Evolutionary conservation across 2,797 vertebrate genomes (phyloP).

Genomic region (Fundulus diaphanus): DNA sequence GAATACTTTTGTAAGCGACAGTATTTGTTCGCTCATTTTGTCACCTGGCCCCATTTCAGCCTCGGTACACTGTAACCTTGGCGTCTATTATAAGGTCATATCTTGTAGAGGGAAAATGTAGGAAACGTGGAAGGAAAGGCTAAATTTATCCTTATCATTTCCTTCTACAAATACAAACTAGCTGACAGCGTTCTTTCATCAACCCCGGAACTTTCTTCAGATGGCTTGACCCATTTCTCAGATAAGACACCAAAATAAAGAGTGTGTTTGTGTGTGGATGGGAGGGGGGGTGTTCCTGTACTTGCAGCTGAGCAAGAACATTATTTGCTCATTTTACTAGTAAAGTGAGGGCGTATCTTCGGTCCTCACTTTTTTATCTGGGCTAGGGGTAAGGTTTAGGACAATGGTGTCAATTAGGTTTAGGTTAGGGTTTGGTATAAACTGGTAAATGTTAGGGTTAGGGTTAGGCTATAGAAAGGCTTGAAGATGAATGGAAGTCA

Average conservation of each 20-base stretch:
- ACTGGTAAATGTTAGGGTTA: too few species aligned
- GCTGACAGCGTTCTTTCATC: slow-evolving; percentile 33
- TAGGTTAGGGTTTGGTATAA: too few species aligned
- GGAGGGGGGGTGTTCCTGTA: too few species aligned
- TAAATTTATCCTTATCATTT: slow-evolving; percentile 45
- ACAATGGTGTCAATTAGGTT: too few species aligned
- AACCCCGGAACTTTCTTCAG: slow-evolving; percentile 13
- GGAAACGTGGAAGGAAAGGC: slow-evolving; percentile 51
- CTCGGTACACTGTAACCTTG: slow-evolving; percentile 13
- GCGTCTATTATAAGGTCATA: slow-evolving; percentile 47
- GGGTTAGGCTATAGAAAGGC: too few species aligned
- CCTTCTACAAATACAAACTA: slow-evolving; percentile 28
- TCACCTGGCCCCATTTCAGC: slow-evolving; percentile 29
- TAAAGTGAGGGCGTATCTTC: too few species aligned
- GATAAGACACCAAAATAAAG: slow-evolving; percentile 40
- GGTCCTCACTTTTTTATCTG: too few species aligned
- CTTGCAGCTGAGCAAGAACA: too few species aligned
- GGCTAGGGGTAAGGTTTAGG: too few species aligned
- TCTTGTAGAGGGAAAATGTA: slow-evolving; percentile 45
- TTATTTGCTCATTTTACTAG: too few species aligned
- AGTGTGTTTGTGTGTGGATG: too few species aligned
- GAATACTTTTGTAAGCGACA: neutral
- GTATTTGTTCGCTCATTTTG: slow-evolving; percentile 9
- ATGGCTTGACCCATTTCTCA: slow-evolving; percentile 31
- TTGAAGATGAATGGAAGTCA: too few species aligned